phyloP scores from a whole-genome alignment of 2,113 vertebrate species.

The Phasianus colchicus region DNA sequence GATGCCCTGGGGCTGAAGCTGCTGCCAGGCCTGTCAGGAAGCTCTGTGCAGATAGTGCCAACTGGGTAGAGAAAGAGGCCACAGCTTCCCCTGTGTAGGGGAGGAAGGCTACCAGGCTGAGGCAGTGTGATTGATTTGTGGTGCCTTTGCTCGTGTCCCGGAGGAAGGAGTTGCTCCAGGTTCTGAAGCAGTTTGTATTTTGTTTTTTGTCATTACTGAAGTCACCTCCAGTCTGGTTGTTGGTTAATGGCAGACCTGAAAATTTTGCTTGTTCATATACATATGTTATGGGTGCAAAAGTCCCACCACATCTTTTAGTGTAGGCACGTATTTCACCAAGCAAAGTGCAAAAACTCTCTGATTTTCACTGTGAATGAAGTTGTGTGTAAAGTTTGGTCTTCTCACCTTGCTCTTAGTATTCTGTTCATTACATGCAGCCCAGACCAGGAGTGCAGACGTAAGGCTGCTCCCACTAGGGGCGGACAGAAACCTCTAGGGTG shows the following conservation, averaged over 20 bases:
- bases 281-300: not conserved
- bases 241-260: not conserved
- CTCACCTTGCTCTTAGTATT: not conserved
- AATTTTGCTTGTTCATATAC: not conserved
- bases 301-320: not conserved
- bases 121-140: not conserved
- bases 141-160: not conserved
- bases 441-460: not conserved
- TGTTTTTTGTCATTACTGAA: not conserved
- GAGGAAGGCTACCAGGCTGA: not conserved
- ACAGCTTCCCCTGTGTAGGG: not conserved
- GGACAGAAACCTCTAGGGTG: not conserved
- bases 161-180: not conserved
- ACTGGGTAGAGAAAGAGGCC: not conserved
- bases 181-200: not conserved
- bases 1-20: not conserved
- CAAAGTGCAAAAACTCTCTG: not conserved
- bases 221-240: not conserved
- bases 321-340: not conserved
- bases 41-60: not conserved
- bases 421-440: fast-evolving
- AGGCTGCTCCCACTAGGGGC: not conserved
- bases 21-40: not conserved
- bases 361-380: not conserved
- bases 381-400: not conserved